Base-by-base conservation (phyloP, 2,888 invertebrate genomes). In the Papilio protenor region DNA sequence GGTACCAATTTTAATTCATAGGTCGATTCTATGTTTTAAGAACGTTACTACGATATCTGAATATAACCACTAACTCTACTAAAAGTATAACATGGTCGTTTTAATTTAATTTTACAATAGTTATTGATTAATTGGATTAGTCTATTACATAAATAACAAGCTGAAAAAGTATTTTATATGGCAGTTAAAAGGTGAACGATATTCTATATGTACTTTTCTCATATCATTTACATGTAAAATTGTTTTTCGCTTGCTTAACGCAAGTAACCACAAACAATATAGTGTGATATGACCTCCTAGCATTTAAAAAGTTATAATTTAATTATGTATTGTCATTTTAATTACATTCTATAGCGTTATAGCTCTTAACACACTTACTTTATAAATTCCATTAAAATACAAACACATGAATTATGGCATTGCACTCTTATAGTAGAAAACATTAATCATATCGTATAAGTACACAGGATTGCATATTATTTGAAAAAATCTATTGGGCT, bases 281-380 rank as follows among this genome's bases (percentile, higher is more conserved):
- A 40, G 72, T 77, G 57, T 81, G 83, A 81, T 83, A 84, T 82
- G 82, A 82, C 81, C 79, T 80, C 80, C 79, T 82, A 83, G 76
- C 55, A 55, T 75, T 75, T 81, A 79, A 79, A 77, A 70, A 78
- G 77, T 77, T 86, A 87, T 89, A 88, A 79, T 75, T 75, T 77
- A 83, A 83, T 86, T 89, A 90, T 86, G 92, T 93, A 93, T 93
- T 93, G 93, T 93, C 93, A 86, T 88, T 86, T 85, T 87, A 88
- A 86, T 89, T 89, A 88, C 87, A 83, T 81, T 83, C 87, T 91
- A 92, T 85, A 80, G 83, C 80, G 83, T 85, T 79, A 77, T 64
- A 77, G 73, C 61, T 74, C 75, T 79, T 73, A 72, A 71, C 33
- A 72, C 55, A 79, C 73, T 78, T 78, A 76, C 12, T 18, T 69